Conservation (phyloP, 2,113 vertebrate species). For the Halcyon malimbica region DNA sequence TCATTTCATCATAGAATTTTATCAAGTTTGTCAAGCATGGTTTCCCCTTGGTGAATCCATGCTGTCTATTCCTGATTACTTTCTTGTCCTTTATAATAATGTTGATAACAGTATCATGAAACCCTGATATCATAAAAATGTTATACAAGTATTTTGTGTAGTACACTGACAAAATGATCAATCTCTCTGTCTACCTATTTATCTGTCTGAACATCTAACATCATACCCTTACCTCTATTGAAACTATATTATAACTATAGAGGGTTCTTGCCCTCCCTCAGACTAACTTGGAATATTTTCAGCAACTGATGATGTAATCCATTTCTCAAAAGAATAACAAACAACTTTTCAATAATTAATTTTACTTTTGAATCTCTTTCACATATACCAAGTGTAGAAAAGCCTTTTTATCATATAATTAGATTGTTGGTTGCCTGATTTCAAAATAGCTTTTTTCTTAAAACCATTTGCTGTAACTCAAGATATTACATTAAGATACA, state of each 20-base stretch:
- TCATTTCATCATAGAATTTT: not conserved
- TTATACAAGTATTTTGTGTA: not conserved
- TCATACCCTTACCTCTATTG: not conserved
- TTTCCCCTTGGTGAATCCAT: not conserved
- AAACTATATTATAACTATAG: not conserved
- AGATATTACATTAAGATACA: not conserved
- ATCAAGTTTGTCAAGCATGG: not conserved
- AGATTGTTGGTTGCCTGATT: not conserved
- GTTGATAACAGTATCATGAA: not conserved
- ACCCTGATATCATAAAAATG: not conserved
- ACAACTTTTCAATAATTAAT: not conserved
- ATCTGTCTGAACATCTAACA: not conserved
- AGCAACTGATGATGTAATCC: not conserved
- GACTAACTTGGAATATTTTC: not conserved
- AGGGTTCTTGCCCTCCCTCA: not conserved
- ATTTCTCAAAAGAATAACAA: not conserved
- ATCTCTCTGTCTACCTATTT: not conserved
- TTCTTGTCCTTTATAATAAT: not conserved
- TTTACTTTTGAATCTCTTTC: not conserved
- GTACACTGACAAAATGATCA: not conserved
- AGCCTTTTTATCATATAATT: not conserved
- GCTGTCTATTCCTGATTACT: not conserved
- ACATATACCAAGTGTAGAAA: not conserved
- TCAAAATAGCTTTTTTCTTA: not conserved
- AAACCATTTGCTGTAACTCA: not conserved